Evolutionary conservation across 2,888 invertebrate genomes (phyloP).

Genomic region (Syrphus vitripennis): DNA sequence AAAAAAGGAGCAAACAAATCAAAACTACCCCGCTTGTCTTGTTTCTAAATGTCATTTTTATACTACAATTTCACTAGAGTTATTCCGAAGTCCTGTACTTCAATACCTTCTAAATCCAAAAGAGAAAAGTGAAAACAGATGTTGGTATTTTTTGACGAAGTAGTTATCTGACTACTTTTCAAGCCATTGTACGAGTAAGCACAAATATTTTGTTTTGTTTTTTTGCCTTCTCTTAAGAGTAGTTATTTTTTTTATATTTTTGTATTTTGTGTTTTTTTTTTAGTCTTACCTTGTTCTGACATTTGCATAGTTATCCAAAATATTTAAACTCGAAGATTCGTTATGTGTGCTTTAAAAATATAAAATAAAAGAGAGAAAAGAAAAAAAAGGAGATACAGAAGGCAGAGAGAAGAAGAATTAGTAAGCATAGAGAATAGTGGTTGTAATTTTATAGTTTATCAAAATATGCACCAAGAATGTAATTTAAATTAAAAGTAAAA

Average conservation of each 20-base stretch:
- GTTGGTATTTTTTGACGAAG: too few species aligned
- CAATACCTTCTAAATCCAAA: too few species aligned
- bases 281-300: constrained; percentile 33
- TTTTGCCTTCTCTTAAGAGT: too few species aligned
- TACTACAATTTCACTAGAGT: too few species aligned
- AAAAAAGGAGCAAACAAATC: too few species aligned
- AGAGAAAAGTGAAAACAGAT: too few species aligned
- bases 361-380: neutral
- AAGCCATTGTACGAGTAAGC: too few species aligned
- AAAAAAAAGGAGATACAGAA: neutral
- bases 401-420: neutral
- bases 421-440: neutral
- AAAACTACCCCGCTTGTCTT: too few species aligned
- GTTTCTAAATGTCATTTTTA: too few species aligned
- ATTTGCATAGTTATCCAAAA: constrained; percentile 31
- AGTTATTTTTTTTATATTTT: neutral
- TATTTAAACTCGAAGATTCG: constrained; percentile 24
- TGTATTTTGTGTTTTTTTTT: neutral
- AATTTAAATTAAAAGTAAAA: neutral
- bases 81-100: too few species aligned
- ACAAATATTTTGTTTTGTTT: too few species aligned
- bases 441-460: neutral
- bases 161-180: too few species aligned
- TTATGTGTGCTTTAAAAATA: constrained; percentile 9
- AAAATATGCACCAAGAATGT: neutral